Conservation (phyloP, 2,797 vertebrate species). For the Urosaurus nigricauda region DNA sequence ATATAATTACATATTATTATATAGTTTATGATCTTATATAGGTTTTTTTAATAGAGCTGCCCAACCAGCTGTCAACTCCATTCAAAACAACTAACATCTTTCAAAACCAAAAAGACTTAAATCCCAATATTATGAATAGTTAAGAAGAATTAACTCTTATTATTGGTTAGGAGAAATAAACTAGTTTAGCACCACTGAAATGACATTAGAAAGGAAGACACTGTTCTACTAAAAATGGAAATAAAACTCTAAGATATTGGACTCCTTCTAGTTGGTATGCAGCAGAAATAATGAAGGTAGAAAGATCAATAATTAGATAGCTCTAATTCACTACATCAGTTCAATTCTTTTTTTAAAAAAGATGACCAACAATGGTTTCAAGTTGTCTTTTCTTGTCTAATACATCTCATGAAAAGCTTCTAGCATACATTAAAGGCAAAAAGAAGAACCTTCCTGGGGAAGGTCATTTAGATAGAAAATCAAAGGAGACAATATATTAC, state of each 20-base stretch:
- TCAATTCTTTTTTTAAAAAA: constrained; percentile 19
- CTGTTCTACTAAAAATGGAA: neutral
- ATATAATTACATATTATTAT: no score
- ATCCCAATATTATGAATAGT: neutral
- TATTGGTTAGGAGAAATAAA: neutral
- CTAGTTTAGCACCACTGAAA: constrained; percentile 1
- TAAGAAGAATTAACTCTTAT: neutral
- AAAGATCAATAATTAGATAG: constrained; percentile 43
- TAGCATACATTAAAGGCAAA: constrained; percentile 20
- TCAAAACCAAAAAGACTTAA: neutral
- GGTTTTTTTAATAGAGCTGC: no score
- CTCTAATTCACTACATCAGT: constrained; percentile 37
- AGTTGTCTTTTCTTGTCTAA: constrained; percentile 40
- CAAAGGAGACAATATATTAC: neutral
- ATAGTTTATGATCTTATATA: no score
- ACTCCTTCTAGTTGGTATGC: neutral
- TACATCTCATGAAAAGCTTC: constrained; percentile 23
- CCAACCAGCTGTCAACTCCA: neutral
- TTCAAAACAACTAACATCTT: rapidly evolving
- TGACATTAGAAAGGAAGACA: neutral
- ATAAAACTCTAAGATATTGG: neutral
- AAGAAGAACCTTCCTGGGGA: constrained; percentile 28
- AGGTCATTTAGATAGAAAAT: constrained; percentile 26
- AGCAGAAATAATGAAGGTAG: constrained; percentile 29
- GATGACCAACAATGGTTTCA: neutral